Percentiles rank a stretch among this genome's conserved stretches.
Conservation (phyloP, 2,888 invertebrate species). For the Eustalomyia histrio region DNA sequence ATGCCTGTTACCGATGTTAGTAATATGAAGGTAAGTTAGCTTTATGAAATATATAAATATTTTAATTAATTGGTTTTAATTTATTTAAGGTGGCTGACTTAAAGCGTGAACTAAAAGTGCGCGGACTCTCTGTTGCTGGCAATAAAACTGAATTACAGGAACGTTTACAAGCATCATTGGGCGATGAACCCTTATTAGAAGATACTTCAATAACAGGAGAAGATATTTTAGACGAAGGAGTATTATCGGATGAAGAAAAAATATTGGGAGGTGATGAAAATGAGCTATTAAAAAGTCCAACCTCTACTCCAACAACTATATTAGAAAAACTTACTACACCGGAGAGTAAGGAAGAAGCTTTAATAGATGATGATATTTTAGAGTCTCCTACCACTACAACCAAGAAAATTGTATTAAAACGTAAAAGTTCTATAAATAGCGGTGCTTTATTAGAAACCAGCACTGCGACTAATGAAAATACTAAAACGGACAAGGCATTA, state of each 20-base stretch:
- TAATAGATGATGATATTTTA: slow-evolving; percentile 46
- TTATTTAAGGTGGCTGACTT: slow-evolving; percentile 87
- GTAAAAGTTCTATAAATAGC: slow-evolving; percentile 72
- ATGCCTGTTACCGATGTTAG: slow-evolving; percentile 78
- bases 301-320: slow-evolving; percentile 69
- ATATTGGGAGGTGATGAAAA: slow-evolving; percentile 74
- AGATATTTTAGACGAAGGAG: slow-evolving; percentile 79
- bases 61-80: neutral
- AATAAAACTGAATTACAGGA: slow-evolving; percentile 91
- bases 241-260: slow-evolving; percentile 76
- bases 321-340: slow-evolving; percentile 62
- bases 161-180: slow-evolving; percentile 84
- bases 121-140: slow-evolving; percentile 87
- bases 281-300: slow-evolving; percentile 75
- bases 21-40: slow-evolving; percentile 77
- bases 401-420: slow-evolving; percentile 76
- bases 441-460: slow-evolving; percentile 30
- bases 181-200: slow-evolving; percentile 77
- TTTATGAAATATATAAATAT: neutral
- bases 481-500: slow-evolving; percentile 83
- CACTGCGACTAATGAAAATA: slow-evolving; percentile 72
- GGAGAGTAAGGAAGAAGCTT: slow-evolving; percentile 23
- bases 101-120: slow-evolving; percentile 88
- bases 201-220: slow-evolving; percentile 80
- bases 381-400: slow-evolving; percentile 61